phyloP scores from a whole-genome alignment of 2,797 vertebrate genomes.

The Amphiprion clarkii region DNA sequence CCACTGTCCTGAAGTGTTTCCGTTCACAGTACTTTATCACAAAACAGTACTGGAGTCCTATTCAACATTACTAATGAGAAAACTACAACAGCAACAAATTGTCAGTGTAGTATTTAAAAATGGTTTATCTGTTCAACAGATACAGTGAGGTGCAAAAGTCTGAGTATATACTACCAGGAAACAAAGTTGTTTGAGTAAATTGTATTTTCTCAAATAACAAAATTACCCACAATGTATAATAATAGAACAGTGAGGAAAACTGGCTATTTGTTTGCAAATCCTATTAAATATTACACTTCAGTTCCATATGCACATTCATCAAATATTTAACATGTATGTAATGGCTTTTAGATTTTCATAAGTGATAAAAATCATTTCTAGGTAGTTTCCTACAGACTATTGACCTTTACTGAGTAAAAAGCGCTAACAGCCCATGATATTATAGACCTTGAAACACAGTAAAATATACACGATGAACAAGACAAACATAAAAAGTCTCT shows the following conservation, averaged over 20 bases:
- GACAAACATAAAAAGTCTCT: background rate
- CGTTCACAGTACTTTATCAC: background rate
- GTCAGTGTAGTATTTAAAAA: background rate
- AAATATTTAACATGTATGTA: background rate
- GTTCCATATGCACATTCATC: background rate
- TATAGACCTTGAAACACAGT: conserved; percentile 5
- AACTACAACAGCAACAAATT: background rate
- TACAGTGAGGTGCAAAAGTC: background rate
- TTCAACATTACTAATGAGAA: background rate
- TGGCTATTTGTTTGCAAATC: no score
- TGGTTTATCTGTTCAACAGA: conserved; percentile 1
- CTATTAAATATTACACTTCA: background rate
- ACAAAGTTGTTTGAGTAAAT: background rate
- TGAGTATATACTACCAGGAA: background rate
- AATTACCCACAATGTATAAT: background rate
- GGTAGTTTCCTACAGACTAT: background rate
- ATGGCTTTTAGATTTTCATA: no score
- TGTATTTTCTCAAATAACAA: background rate
- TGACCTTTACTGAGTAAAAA: background rate
- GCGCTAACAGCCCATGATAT: background rate
- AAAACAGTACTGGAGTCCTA: background rate
- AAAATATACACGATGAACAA: background rate
- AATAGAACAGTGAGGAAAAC: no score
- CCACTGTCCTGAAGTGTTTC: no score
- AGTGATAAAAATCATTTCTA: background rate